phyloP scores from a whole-genome alignment of 92 coral and sea anemone genomes.

The Epizoanthus scotinus region DNA sequence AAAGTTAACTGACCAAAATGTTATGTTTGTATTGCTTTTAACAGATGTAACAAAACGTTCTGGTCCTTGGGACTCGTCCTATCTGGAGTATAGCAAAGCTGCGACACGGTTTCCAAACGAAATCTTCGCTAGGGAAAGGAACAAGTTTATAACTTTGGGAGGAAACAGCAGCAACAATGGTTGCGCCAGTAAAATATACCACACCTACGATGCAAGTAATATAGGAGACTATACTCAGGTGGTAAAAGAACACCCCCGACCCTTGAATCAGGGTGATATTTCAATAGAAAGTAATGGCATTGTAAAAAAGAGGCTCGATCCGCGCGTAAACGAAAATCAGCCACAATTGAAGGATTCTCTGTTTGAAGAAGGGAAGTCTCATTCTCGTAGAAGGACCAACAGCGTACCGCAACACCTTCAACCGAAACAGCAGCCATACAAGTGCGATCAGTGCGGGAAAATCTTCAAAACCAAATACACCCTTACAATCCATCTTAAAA shows the following conservation, averaged over 20 bases:
- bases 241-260: background rate
- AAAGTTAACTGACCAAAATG: conserved; percentile 1
- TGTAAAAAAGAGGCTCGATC: background rate
- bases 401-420: background rate
- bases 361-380: background rate
- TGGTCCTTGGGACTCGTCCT: conserved; percentile 1
- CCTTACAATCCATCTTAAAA: conserved; percentile 92
- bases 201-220: background rate
- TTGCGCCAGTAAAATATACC: background rate
- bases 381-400: background rate
- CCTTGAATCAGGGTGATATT: background rate
- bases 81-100: conserved; percentile 8
- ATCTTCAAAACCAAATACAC: conserved; percentile 98
- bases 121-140: conserved; percentile 6
- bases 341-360: background rate
- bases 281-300: background rate
- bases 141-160: background rate
- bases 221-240: background rate
- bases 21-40: background rate
- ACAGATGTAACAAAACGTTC: background rate
- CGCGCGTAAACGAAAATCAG: background rate
- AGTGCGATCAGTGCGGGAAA: conserved; percentile 95
- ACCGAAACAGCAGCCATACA: conserved; percentile 67
- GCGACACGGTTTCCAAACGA: background rate
- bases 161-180: background rate